Base-by-base conservation (phyloP, 2,797 vertebrate genomes). In the Atherinosoma microstoma region DNA sequence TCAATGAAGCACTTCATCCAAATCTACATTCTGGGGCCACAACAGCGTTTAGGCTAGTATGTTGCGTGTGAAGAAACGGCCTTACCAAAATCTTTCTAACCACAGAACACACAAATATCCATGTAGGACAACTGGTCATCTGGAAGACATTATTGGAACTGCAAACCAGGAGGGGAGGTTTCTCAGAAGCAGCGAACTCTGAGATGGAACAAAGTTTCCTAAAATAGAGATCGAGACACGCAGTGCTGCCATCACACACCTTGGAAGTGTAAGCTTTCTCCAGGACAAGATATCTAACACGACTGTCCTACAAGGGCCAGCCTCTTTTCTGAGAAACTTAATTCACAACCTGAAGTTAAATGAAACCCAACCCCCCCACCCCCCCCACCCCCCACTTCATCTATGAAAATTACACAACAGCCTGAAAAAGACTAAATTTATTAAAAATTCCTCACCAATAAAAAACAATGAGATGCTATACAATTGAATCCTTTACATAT, bases 281-380 rank as follows among this genome's bases (percentile, higher is more conserved):
- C 84, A 79, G 91, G 91, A 90, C 84, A 67, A 86, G 93, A 93
- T 79, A 93, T 89, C 86, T 59, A 91, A 94, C 87, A 91, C 80
- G 74, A 62, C 78, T 82, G 75, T 76, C 76, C 38, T 81, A 81
- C 79, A 35, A 20, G 79, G 67, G 80, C 84, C 88, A 76, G 63
- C 68, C 78, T 63, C 40, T 78, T 79, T 95, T 95, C 94, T 85
- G 72, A 87, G 94, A 94, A 94, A 78, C 80, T 67, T 34, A 60
- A 82, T 75, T 91, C 82, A 88, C 80, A 85, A 91, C 63, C 80
- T 74, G 38, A 9, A 40, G 71, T 74, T 89, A 88, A 80, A 90
- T 84, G 77, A 79, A 66, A 58, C n/a, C 4, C 8, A 16, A 73
- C 60, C 20, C 56, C 34, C 22, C 64, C 24, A 18, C 35, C 8